phyloP scores from a whole-genome alignment of 2,888 invertebrate species.

The Globia sparganii region DNA sequence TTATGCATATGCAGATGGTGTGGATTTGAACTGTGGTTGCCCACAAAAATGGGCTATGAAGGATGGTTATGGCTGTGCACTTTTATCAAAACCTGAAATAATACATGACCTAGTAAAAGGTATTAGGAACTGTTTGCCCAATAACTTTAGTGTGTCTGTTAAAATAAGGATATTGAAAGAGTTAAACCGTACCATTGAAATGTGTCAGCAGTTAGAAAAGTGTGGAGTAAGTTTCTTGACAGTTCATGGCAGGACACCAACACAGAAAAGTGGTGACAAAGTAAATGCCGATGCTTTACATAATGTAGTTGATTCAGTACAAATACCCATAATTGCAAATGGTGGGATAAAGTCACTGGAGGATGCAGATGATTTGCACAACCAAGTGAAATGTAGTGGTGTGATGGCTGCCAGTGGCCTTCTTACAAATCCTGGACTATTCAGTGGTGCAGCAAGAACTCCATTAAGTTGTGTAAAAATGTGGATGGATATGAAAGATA shows the following conservation, averaged over 20 bases:
- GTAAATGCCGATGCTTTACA: conserved; percentile 93
- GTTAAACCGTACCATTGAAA: conserved; percentile 92
- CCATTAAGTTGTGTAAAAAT: conserved; percentile 94
- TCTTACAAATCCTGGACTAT: conserved; percentile 97
- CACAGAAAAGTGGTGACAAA: conserved; percentile 94
- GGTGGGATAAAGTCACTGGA: conserved; percentile 95
- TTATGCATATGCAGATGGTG: conserved; percentile 96
- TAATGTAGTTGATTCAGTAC: conserved; percentile 92
- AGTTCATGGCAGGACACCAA: conserved; percentile 97
- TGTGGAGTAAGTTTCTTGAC: conserved; percentile 97
- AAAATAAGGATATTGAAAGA: conserved; percentile 96
- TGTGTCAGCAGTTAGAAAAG: conserved; percentile 95
- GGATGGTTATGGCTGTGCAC: conserved; percentile 96
- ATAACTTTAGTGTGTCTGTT: conserved; percentile 96
- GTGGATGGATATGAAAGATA: conserved; percentile 94
- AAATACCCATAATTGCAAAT: conserved; percentile 97
- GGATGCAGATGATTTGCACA: conserved; percentile 93
- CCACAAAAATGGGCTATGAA: conserved; percentile 98
- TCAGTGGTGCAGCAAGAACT: conserved; percentile 93
- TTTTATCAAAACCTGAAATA: conserved; percentile 95
- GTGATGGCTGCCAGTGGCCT: conserved; percentile 98
- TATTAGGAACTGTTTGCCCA: conserved; percentile 93
- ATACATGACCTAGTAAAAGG: conserved; percentile 95
- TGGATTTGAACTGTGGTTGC: conserved; percentile 99
- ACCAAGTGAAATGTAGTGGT: conserved; percentile 93